Base-by-base conservation (phyloP, 1,140 invertebrate species). In the Pissodes strobi region DNA sequence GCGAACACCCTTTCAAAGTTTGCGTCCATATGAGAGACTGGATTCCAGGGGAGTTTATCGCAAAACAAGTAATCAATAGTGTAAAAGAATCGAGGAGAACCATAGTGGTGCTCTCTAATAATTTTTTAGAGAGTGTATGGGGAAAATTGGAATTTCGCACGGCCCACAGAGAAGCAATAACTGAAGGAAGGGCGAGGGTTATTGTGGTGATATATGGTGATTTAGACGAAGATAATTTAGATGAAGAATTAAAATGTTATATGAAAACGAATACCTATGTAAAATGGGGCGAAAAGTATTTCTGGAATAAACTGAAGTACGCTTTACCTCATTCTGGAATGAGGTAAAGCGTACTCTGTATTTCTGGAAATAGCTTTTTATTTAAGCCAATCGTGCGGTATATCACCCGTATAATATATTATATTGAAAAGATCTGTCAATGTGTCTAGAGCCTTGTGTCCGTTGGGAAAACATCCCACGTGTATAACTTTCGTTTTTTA, bases 241-340 rank as follows among this genome's bases (percentile, higher is more conserved):
- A 92, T 63, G 17, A 41, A 2, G 91, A 95, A 69, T 75, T 95
- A 0, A 84, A 86, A 64, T 82, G 86, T 0, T 94, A 95, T 70
- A 73, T 95, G 0, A 85, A 84, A 13, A 91, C 88, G 71, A 95
- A 94, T 75, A 96, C 94, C 0, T 96, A 94, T 70, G 81, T 96
- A 0, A 85, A 90, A 69, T 92, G 88, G 87, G 89, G 86, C 15
- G 91, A 94, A 73, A 87, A 87, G 4, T 88, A 87, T 84, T 95
- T 96, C 72, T 95, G 91, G 91, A 85, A 92, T 38, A 93, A 91
- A 77, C 74, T 95, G 15, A 80, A 82, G 19, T 93, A 90, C 68
- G 90, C 74, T n/a, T 41, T 75, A 22, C 74, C 74, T 1, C 69
- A 72, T 51, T 48, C 27, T 3, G n/a, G n/a, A n/a, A n/a, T n/a